A percentile compares a stretch with the other conserved stretches of the same genome.
These are phyloP conservation scores for Dicerorhinus sumatrensis DNA, from an alignment of 2,113 vertebrate genomes.

Conservation along the genomic window DNA sequence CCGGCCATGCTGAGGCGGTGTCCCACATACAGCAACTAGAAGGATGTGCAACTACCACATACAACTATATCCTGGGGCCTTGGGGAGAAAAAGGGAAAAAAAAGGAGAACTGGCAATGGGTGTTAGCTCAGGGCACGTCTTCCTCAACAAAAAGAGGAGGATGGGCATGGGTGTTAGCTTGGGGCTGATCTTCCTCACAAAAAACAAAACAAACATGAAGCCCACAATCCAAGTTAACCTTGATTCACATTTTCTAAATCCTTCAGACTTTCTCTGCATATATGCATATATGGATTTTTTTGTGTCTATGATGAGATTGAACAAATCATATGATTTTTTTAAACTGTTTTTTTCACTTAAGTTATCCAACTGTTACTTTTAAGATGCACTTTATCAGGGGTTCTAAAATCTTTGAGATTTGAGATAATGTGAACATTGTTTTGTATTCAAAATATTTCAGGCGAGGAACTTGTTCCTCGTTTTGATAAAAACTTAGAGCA, in stretches of 20 bases:
- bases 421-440: not conserved
- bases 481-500: not conserved
- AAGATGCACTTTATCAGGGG: not conserved
- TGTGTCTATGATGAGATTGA: not conserved
- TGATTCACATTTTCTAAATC: not conserved
- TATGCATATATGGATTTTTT: rapidly evolving
- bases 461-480: not conserved
- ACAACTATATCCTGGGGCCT: too few species aligned
- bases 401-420: not conserved
- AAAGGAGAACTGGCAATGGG: too few species aligned
- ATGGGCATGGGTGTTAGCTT: too few species aligned
- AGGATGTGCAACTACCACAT: too few species aligned
- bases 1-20: too few species aligned
- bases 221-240: not conserved
- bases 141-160: too few species aligned
- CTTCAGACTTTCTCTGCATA: not conserved
- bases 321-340: not conserved
- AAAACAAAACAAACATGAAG: not conserved
- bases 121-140: too few species aligned
- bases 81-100: too few species aligned
- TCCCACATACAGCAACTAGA: too few species aligned
- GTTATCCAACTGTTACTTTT: not conserved
- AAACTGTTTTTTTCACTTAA: not conserved
- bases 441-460: not conserved
- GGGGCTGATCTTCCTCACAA: too few species aligned